Conservation (phyloP, 1,140 invertebrate genomes). For the Macrobrachium rosenbergii region DNA sequence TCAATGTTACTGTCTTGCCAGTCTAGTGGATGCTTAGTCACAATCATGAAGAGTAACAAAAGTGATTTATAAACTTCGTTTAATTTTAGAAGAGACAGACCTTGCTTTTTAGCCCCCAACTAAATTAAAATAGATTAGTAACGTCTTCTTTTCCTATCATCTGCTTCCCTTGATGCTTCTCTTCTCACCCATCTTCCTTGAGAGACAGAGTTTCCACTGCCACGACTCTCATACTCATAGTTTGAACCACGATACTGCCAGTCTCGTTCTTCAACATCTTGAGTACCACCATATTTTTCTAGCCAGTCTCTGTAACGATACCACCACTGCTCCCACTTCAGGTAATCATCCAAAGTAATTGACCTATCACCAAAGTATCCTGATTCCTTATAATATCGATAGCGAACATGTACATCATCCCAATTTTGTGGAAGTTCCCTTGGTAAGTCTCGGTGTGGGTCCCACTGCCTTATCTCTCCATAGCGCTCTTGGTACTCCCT, state of each 20-base stretch:
- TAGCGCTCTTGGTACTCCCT: conserved; percentile 62
- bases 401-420: conserved; percentile 67
- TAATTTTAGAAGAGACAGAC: too few relatives aligned
- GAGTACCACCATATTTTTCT: conserved; percentile 76
- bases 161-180: conserved; percentile 50
- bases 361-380: conserved; percentile 81
- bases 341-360: conserved; percentile 83
- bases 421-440: conserved; percentile 67
- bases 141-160: conserved; percentile 57
- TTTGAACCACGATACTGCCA: conserved; percentile 51
- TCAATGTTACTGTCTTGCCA: too few relatives aligned
- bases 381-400: conserved; percentile 75
- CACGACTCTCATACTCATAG: conserved; percentile 52
- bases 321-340: conserved; percentile 96
- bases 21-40: too few relatives aligned
- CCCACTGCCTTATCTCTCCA: conserved; percentile 63
- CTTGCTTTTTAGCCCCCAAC: too few relatives aligned
- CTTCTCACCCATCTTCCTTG: conserved; percentile 41
- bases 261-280: conserved; percentile 49
- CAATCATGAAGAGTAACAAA: too few relatives aligned
- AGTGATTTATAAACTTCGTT: too few relatives aligned
- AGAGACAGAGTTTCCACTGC: background rate
- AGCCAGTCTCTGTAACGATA: conserved; percentile 93
- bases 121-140: conserved; percentile 10
- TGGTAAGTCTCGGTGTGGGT: conserved; percentile 65